phyloP scores from a whole-genome alignment of 2,797 vertebrate species.

The Etheostoma nigrum region DNA sequence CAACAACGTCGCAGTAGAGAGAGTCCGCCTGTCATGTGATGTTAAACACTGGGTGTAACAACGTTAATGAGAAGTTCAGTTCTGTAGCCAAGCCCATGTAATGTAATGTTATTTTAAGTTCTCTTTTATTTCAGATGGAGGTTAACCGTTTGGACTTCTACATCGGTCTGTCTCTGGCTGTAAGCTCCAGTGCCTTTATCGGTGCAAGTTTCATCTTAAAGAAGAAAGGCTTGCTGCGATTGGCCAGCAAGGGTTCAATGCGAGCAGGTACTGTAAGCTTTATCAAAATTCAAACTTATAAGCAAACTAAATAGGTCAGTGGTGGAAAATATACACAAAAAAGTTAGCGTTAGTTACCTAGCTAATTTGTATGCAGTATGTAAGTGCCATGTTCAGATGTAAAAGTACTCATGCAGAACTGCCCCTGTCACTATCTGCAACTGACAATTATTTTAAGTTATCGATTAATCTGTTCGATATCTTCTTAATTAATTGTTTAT shows the following conservation, averaged over 20 bases:
- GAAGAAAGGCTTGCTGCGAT: slow-evolving; percentile 89
- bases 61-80: background rate
- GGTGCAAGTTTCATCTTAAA: slow-evolving; percentile 90
- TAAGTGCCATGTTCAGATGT: background rate
- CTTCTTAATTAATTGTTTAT: background rate
- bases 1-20: no score
- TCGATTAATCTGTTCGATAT: background rate
- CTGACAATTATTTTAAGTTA: background rate
- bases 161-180: slow-evolving; percentile 85
- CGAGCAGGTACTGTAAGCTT: slow-evolving; percentile 84
- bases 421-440: background rate
- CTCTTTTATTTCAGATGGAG: slow-evolving; percentile 75
- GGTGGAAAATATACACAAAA: no score
- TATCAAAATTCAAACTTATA: background rate
- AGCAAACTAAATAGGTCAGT: fast-evolving
- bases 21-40: slow-evolving; percentile 64
- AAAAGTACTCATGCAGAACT: background rate
- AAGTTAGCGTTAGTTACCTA: no score
- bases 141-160: slow-evolving; percentile 80
- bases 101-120: background rate
- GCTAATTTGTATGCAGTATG: background rate
- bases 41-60: background rate
- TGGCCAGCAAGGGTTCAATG: slow-evolving; percentile 84
- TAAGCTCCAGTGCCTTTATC: slow-evolving; percentile 88
- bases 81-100: background rate